A percentile compares a stretch with the other conserved stretches of the same genome.
These are phyloP conservation scores for Diadegma fenestrale DNA, from an alignment of 2,888 invertebrate species.

Conservation along the genomic window DNA sequence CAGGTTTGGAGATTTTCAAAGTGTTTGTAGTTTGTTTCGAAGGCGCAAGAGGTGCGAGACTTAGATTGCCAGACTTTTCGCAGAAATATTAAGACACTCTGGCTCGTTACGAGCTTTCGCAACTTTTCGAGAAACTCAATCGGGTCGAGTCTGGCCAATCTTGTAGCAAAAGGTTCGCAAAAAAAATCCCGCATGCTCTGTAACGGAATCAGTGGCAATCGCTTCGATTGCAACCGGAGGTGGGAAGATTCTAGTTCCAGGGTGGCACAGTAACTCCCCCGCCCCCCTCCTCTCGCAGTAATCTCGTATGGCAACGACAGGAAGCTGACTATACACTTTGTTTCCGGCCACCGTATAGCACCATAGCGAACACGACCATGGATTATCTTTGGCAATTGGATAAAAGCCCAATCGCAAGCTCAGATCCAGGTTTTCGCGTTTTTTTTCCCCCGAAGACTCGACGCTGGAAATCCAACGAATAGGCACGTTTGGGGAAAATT, in stretches of 20 bases:
- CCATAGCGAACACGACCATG: slow-evolving; percentile 9
- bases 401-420: slow-evolving; percentile 44
- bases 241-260: slow-evolving; percentile 48
- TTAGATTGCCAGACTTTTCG: slow-evolving; percentile 22
- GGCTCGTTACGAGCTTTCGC: slow-evolving; percentile 1
- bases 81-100: slow-evolving; percentile 21
- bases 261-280: slow-evolving; percentile 27
- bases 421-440: not conserved
- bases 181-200: not conserved
- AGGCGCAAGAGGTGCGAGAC: not conserved
- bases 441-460: not conserved
- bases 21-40: slow-evolving; percentile 28
- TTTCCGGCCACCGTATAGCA: slow-evolving; percentile 8
- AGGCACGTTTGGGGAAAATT: not conserved
- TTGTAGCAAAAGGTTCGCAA: slow-evolving; percentile 40
- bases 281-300: not conserved
- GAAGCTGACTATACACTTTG: slow-evolving; percentile 25
- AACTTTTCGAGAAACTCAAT: slow-evolving; percentile 37
- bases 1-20: not conserved
- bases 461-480: slow-evolving; percentile 24
- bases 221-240: slow-evolving; percentile 25
- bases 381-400: slow-evolving; percentile 63
- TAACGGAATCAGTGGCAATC: slow-evolving; percentile 46
- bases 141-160: slow-evolving; percentile 31
- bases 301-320: slow-evolving; percentile 24